These are phyloP conservation scores for Caenorhabditis auriculariae DNA, from an alignment of 2,888 invertebrate genomes.

Conservation along the genomic window DNA sequence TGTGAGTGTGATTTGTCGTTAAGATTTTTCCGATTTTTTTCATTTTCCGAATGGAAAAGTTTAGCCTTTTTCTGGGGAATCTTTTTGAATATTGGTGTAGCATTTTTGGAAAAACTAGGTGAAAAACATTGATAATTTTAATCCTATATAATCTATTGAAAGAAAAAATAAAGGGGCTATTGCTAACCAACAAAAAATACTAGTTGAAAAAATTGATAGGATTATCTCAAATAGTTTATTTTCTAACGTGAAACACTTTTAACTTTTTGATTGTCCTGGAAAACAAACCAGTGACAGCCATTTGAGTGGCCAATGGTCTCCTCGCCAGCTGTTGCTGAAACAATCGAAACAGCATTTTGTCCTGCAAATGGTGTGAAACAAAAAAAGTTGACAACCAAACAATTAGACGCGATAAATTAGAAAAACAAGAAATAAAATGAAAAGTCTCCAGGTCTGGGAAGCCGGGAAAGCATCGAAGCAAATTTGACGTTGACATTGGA, in stretches of 20 bases:
- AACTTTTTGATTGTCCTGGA: background rate
- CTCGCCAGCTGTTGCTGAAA: constrained; percentile 8
- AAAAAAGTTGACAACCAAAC: no score
- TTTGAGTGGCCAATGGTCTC: constrained; percentile 19
- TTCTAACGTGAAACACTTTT: background rate
- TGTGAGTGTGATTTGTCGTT: no score
- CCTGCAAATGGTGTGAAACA: background rate
- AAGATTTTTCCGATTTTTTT: background rate
- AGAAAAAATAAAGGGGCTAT: no score
- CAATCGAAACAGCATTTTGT: constrained; percentile 1
- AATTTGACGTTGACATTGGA: no score
- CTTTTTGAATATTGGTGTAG: background rate
- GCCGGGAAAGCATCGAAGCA: background rate
- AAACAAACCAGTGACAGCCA: constrained; percentile 19
- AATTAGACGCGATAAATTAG: background rate
- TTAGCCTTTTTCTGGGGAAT: no score
- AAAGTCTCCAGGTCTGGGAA: background rate
- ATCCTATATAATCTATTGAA: no score
- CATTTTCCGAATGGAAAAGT: background rate
- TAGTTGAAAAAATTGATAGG: no score
- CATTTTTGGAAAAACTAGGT: background rate
- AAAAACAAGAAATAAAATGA: background rate
- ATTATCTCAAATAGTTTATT: no score
- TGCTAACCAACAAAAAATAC: no score
- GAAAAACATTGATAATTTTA: no score